These are phyloP conservation scores for Ennomos fuscantarius DNA, from an alignment of 2,888 invertebrate genomes.

Conservation along the genomic window DNA sequence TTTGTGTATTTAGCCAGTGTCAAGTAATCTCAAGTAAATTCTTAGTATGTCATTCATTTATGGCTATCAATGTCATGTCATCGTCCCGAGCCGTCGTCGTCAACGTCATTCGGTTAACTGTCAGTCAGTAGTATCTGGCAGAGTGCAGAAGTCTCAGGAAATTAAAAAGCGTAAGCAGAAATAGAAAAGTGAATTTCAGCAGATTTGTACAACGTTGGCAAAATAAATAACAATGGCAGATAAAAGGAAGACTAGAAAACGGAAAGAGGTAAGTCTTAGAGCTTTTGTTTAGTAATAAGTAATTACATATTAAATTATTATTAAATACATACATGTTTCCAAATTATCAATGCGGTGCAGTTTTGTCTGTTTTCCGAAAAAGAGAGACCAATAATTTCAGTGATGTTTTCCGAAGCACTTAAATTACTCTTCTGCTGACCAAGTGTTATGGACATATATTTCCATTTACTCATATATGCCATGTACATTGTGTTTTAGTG, in stretches of 20 bases:
- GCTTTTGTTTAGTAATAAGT: neutral
- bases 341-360: conserved; percentile 44
- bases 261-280: conserved; percentile 73
- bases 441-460: neutral
- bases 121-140: no score
- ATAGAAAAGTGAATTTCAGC: conserved; percentile 44
- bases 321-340: no score
- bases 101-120: no score
- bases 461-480: conserved; percentile 5
- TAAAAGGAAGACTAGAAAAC: conserved; percentile 80
- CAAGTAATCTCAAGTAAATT: no score
- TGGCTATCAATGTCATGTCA: no score
- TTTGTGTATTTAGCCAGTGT: no score
- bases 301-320: no score
- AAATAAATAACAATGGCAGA: conserved; percentile 75
- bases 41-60: no score
- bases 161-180: conserved; percentile 47
- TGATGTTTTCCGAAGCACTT: neutral
- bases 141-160: no score
- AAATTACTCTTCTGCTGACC: neutral
- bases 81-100: no score
- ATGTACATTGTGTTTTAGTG: conserved; percentile 34
- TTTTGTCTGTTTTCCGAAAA: conserved; percentile 35
- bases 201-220: conserved; percentile 60
- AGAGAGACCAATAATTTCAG: conserved; percentile 9